These are phyloP conservation scores for Drosophila mimica DNA, from an alignment of 2,888 invertebrate genomes.

Conservation along the genomic window DNA sequence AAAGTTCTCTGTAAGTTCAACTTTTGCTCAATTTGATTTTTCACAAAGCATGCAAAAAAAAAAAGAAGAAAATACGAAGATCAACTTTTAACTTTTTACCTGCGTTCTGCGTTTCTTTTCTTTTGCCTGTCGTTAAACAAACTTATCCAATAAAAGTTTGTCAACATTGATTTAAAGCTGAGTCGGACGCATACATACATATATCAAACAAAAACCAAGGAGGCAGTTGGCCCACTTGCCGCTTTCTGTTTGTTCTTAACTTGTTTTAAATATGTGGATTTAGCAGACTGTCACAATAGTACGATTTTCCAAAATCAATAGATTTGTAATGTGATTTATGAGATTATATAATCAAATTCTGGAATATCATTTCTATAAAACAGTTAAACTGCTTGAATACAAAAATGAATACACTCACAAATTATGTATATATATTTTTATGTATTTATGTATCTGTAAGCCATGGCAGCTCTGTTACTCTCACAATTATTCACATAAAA, in stretches of 20 bases:
- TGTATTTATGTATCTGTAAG: constrained; percentile 1
- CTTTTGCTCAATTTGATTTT: constrained; percentile 80
- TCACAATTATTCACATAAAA: constrained; percentile 30
- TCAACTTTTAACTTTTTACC: constrained; percentile 71
- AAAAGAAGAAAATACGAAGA: constrained; percentile 10
- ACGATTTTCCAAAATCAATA: constrained; percentile 1
- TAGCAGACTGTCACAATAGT: neutral
- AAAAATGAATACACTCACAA: neutral
- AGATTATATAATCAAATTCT: neutral
- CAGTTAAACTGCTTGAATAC: neutral
- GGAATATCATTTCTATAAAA: neutral
- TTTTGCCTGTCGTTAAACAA: constrained; percentile 82
- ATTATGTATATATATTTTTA: neutral
- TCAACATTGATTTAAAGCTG: constrained; percentile 84
- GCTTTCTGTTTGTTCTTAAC: constrained; percentile 46
- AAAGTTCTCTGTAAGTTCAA: constrained; percentile 62
- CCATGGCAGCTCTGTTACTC: neutral
- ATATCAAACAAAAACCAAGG: constrained; percentile 60
- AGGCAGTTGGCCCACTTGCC: constrained; percentile 23
- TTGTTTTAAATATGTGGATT: neutral
- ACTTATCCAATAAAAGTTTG: constrained; percentile 85
- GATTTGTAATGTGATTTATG: neutral
- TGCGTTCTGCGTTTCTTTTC: constrained; percentile 48
- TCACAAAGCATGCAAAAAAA: constrained; percentile 50
- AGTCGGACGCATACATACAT: constrained; percentile 74